Percentiles rank a stretch among this genome's conserved stretches.
Evolutionary conservation across 2,113 vertebrate genomes (phyloP).

Genomic region (Chaenogobius annularis): DNA sequence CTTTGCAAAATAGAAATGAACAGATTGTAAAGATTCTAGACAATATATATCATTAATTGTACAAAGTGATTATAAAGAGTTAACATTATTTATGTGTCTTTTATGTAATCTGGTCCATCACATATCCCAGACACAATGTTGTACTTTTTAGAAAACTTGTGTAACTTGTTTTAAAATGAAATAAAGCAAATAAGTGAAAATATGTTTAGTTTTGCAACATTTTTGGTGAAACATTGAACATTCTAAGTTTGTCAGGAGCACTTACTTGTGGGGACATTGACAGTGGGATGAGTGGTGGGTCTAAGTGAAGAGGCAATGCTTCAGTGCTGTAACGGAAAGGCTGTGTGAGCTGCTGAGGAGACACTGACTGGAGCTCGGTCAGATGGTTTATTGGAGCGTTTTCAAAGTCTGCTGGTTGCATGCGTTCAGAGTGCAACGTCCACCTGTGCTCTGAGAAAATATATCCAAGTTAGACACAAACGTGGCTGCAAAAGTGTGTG

Average conservation of each 20-base stretch:
- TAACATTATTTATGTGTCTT: not conserved
- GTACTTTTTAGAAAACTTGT: not conserved
- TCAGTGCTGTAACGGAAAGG: constrained; percentile 53
- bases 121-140: not conserved
- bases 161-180: not conserved
- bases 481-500: not conserved
- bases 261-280: constrained; percentile 61
- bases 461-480: not conserved
- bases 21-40: constrained; percentile 28
- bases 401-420: constrained; percentile 54
- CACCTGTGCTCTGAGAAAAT: constrained; percentile 61
- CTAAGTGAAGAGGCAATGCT: constrained; percentile 58
- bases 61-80: not conserved
- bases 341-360: constrained; percentile 56
- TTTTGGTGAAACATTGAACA: not conserved
- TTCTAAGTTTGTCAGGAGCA: not conserved
- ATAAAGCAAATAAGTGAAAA: not conserved
- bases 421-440: constrained; percentile 53
- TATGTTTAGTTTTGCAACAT: not conserved
- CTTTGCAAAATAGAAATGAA: constrained; percentile 51
- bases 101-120: not conserved
- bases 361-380: constrained; percentile 66
- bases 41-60: constrained; percentile 39
- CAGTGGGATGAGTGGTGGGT: constrained; percentile 44
- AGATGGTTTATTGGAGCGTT: constrained; percentile 54